Conservation (phyloP, 1,140 invertebrate species). For the Solenopsis fugax region DNA sequence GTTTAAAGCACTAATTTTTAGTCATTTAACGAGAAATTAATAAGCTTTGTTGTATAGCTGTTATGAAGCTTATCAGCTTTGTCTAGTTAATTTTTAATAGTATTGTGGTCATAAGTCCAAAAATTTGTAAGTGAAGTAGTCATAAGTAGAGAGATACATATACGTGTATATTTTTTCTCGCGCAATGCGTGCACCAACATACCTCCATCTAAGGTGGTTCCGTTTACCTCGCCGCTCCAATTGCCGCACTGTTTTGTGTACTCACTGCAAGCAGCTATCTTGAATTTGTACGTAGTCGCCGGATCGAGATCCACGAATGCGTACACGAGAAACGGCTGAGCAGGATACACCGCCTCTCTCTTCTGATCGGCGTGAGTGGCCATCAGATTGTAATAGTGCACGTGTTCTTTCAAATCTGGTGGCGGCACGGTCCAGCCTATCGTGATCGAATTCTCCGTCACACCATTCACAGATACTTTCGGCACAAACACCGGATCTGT, state of each 20-base stretch:
- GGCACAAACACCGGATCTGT: slow-evolving; percentile 92
- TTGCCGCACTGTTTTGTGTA: slow-evolving; percentile 91
- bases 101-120: too few relatives aligned
- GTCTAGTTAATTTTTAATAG: too few relatives aligned
- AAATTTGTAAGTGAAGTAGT: too few relatives aligned
- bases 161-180: background rate
- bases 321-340: slow-evolving; percentile 89
- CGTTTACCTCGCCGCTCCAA: slow-evolving; percentile 91
- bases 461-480: slow-evolving; percentile 92
- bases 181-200: slow-evolving; percentile 64
- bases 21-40: too few relatives aligned
- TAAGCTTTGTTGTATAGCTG: too few relatives aligned
- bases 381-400: slow-evolving; percentile 92
- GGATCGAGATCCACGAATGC: slow-evolving; percentile 92
- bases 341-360: slow-evolving; percentile 89
- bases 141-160: too few relatives aligned
- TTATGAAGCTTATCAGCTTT: too few relatives aligned
- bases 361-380: slow-evolving; percentile 88
- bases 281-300: slow-evolving; percentile 92
- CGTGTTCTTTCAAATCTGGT: slow-evolving; percentile 89
- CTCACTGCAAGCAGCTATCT: slow-evolving; percentile 92
- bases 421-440: slow-evolving; percentile 92
- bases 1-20: too few relatives aligned
- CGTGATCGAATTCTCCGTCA: slow-evolving; percentile 92
- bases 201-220: slow-evolving; percentile 93